Evolutionary conservation across 1,140 invertebrate species (phyloP).

Genomic region (Hormaphis cornu): DNA sequence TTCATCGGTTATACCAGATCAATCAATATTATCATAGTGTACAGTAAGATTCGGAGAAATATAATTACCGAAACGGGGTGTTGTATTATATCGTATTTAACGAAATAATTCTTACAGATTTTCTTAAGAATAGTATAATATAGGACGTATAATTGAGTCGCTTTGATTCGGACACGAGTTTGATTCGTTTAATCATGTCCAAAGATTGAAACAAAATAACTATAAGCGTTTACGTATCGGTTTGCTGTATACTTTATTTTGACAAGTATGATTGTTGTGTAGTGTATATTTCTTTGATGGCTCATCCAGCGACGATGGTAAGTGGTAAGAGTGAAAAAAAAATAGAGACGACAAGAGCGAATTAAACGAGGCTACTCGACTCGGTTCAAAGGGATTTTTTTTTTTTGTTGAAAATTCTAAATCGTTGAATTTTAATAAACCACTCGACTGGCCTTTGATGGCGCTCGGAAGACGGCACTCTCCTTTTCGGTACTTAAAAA

Average conservation of each 20-base stretch:
- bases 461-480: background rate
- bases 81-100: no score
- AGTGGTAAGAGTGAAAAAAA: background rate
- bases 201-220: no score
- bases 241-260: background rate
- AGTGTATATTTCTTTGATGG: background rate
- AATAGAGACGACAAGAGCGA: background rate
- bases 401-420: background rate
- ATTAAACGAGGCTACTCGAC: conserved; percentile 26
- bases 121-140: no score
- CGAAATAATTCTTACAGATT: no score
- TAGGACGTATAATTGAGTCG: no score
- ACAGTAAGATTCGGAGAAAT: no score
- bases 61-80: no score
- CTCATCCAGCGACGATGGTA: background rate
- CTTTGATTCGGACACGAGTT: no score
- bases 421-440: conserved; percentile 26
- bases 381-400: conserved; percentile 13
- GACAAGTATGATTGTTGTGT: background rate
- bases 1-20: no score
- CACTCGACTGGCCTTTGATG: conserved; percentile 27
- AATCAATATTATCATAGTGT: no score
- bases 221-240: background rate
- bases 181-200: no score
- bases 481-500: conserved; percentile 14